These are phyloP conservation scores for Saturnia pavonia DNA, from an alignment of 2,888 invertebrate species.

Conservation along the genomic window DNA sequence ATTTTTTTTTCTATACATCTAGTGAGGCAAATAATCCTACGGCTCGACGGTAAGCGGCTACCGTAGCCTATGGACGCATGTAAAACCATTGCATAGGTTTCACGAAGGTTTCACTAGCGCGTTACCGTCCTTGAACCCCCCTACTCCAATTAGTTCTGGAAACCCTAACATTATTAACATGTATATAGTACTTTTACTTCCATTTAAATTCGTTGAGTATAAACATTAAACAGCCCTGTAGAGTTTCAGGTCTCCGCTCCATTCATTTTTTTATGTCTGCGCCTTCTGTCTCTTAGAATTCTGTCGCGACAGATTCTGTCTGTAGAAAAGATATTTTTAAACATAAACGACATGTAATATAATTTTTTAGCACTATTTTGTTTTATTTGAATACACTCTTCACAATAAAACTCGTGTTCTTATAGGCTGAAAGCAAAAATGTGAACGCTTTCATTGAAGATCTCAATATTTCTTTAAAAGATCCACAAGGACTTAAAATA, in stretches of 20 bases:
- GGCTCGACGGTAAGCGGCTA: too few species aligned
- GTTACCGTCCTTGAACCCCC: too few species aligned
- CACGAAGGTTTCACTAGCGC: too few species aligned
- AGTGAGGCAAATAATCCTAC: too few species aligned
- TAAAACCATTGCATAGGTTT: too few species aligned
- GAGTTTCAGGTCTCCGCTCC: slow-evolving; percentile 32
- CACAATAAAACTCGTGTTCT: background rate
- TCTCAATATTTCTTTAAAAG: too few species aligned
- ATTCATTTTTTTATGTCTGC: slow-evolving; percentile 66
- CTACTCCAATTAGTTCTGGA: too few species aligned
- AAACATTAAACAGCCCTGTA: slow-evolving; percentile 52
- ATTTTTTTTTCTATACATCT: too few species aligned
- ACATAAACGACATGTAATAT: slow-evolving; percentile 27
- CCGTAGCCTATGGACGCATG: too few species aligned
- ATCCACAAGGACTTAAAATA: too few species aligned
- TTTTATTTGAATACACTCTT: background rate
- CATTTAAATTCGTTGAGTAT: slow-evolving; percentile 23
- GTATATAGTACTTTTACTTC: background rate
- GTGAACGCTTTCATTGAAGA: too few species aligned
- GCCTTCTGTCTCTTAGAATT: slow-evolving; percentile 68
- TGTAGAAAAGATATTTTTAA: slow-evolving; percentile 63
- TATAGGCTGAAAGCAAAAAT: background rate
- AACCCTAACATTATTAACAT: too few species aligned
- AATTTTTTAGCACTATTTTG: background rate
- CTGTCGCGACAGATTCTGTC: slow-evolving; percentile 49